Conservation (phyloP, 2,888 invertebrate genomes). For the Cepaea hortensis region DNA sequence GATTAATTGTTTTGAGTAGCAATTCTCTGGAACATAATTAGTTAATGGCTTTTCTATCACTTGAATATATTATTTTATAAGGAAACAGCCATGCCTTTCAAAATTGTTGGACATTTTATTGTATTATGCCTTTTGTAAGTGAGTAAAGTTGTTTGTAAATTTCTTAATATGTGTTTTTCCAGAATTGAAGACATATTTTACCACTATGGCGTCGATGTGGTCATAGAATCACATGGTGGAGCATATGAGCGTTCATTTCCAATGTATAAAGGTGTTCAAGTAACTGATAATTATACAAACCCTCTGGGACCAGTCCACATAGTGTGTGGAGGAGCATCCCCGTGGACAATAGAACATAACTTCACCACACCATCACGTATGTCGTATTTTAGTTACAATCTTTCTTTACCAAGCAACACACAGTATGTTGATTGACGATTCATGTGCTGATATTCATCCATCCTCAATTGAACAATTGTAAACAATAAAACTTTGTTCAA, state of each 20-base stretch:
- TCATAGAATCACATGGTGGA: constrained; percentile 63
- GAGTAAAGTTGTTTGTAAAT: too few relatives aligned
- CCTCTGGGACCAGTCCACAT: constrained; percentile 68
- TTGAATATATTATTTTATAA: too few relatives aligned
- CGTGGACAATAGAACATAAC: constrained; percentile 39
- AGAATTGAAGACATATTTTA: constrained; percentile 70
- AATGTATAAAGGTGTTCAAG: constrained; percentile 57
- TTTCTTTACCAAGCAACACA: background rate
- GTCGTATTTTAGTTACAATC: background rate
- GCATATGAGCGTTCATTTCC: constrained; percentile 70
- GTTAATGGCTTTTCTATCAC: too few relatives aligned
- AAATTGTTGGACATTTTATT: too few relatives aligned
- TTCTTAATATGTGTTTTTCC: background rate
- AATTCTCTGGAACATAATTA: too few relatives aligned
- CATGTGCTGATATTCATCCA: too few relatives aligned
- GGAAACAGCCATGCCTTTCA: too few relatives aligned
- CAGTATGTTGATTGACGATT: too few relatives aligned
- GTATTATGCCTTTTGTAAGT: too few relatives aligned
- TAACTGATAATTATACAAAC: constrained; percentile 61
- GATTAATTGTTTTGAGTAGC: too few relatives aligned
- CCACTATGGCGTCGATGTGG: constrained; percentile 66
- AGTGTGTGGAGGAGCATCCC: constrained; percentile 61
- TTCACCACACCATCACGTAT: constrained; percentile 38
- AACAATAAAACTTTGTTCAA: too few relatives aligned
- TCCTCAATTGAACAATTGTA: too few relatives aligned